Conservation (phyloP, 2,888 invertebrate genomes). For the Zaprionus lineosus region DNA sequence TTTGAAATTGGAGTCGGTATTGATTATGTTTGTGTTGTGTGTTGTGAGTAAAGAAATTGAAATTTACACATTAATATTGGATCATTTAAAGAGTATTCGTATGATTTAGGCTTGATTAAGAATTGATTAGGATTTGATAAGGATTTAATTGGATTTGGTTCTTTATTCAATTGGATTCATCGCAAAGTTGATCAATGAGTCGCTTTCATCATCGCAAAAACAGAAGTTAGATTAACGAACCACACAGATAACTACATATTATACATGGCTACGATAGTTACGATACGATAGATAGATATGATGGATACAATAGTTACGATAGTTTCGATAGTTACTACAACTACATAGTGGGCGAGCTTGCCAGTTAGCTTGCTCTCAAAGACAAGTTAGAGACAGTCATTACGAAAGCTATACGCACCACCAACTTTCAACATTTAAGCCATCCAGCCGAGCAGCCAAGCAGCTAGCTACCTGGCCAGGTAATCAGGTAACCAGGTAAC, state of each 20-base stretch:
- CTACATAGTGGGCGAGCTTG: slow-evolving; percentile 19
- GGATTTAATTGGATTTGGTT: slow-evolving; percentile 9
- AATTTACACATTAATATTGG: slow-evolving; percentile 74
- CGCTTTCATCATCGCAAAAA: slow-evolving; percentile 22
- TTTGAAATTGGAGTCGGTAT: background rate
- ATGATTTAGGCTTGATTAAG: slow-evolving; percentile 21
- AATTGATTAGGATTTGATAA: slow-evolving; percentile 1
- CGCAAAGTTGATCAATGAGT: slow-evolving; percentile 22
- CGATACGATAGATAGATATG: slow-evolving; percentile 17
- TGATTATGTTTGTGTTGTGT: slow-evolving; percentile 54
- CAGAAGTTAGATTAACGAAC: slow-evolving; percentile 36
- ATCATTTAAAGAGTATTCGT: slow-evolving; percentile 51
- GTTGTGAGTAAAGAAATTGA: slow-evolving; percentile 77
- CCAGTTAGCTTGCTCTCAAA: slow-evolving; percentile 4
- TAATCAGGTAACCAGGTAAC: too few relatives aligned
- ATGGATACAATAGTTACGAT: slow-evolving; percentile 12
- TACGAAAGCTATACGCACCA: slow-evolving; percentile 34
- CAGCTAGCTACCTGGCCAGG: too few relatives aligned
- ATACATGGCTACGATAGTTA: slow-evolving; percentile 18
- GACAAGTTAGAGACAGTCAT: slow-evolving; percentile 17
- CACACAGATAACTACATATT: too few relatives aligned
- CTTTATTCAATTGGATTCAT: background rate
- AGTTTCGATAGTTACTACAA: slow-evolving; percentile 8
- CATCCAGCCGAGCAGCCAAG: slow-evolving; percentile 1
- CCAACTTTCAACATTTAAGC: slow-evolving; percentile 25